phyloP scores from a whole-genome alignment of 2,113 vertebrate genomes.

The Anguilla rostrata region DNA sequence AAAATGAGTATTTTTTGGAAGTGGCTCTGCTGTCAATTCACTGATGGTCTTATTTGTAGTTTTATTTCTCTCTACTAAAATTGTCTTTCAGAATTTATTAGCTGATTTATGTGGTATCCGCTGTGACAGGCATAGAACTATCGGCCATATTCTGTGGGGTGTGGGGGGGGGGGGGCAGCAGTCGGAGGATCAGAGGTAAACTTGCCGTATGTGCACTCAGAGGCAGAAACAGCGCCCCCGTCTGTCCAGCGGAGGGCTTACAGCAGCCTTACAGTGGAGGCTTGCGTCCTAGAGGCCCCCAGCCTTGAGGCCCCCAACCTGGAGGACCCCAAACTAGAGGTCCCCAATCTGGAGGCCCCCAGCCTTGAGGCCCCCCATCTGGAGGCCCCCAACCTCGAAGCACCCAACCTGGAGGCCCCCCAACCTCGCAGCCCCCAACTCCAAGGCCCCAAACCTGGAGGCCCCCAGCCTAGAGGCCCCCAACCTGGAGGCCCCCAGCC shows the following conservation, averaged over 20 bases:
- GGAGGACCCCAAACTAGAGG: neutral
- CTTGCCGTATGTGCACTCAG: neutral
- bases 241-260: neutral
- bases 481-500: neutral
- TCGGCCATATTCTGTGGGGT: no score
- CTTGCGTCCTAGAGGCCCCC: neutral
- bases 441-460: neutral
- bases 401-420: neutral
- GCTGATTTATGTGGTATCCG: neutral
- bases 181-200: neutral
- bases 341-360: neutral
- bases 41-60: neutral
- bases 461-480: neutral
- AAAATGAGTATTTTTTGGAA: neutral
- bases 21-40: neutral
- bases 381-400: neutral
- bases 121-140: neutral
- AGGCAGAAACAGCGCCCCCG: neutral
- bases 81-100: neutral
- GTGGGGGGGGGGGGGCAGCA: neutral
- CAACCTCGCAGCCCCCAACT: neutral
- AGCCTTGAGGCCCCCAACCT: neutral
- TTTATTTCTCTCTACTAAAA: no score
- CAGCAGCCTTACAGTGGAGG: no score
- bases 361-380: no score